Evolutionary conservation across 2,113 vertebrate species (phyloP).

Genomic region (Cavia aperea): DNA sequence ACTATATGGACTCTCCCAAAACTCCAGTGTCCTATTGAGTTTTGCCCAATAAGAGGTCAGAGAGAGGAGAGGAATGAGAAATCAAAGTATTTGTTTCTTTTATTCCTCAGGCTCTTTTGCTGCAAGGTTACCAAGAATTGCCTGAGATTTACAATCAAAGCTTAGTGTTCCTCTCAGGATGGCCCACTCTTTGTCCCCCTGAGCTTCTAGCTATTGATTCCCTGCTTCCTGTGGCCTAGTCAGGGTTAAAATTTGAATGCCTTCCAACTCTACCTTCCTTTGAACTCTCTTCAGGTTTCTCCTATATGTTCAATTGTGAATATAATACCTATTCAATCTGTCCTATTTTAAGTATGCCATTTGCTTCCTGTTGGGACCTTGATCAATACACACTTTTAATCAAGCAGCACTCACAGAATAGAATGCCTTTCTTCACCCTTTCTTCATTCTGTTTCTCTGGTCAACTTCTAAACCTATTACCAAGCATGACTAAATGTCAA

Average conservation of each 20-base stretch:
- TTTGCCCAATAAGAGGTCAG: neutral
- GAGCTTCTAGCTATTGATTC: neutral
- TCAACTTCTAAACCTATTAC: constrained; percentile 16
- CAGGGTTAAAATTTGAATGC: neutral
- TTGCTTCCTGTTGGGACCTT: neutral
- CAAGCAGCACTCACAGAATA: neutral
- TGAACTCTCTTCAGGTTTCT: neutral
- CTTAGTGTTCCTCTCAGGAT: neutral
- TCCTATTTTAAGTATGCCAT: neutral
- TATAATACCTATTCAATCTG: constrained; percentile 31
- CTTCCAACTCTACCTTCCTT: neutral
- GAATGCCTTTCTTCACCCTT: neutral
- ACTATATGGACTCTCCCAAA: neutral
- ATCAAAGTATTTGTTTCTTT: neutral
- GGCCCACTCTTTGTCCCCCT: neutral
- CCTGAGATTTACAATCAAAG: neutral
- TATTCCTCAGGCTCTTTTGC: neutral
- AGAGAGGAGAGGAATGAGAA: neutral
- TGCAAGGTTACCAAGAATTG: neutral
- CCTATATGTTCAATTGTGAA: neutral
- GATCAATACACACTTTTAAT: constrained; percentile 2
- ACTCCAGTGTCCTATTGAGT: neutral
- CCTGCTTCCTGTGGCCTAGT: neutral
- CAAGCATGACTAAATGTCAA: neutral
- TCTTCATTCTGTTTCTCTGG: neutral